These are phyloP conservation scores for Drosophila seguyi DNA, from an alignment of 1,140 invertebrate species.

Conservation along the genomic window DNA sequence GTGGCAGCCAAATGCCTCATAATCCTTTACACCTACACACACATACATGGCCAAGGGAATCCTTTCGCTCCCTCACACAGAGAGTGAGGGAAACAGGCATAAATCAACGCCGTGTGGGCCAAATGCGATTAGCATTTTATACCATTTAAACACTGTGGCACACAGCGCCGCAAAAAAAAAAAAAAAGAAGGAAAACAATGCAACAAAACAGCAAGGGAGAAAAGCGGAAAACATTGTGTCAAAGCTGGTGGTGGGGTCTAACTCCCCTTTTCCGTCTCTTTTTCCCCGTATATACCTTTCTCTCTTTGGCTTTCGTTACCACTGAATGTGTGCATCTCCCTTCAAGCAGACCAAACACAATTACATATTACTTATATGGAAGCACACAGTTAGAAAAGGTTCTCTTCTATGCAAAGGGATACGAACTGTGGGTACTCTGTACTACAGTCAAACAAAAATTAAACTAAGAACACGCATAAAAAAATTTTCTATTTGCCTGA, in stretches of 20 bases:
- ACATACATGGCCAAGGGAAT: slow-evolving; percentile 10
- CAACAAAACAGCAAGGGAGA: slow-evolving; percentile 52
- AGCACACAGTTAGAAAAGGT: slow-evolving; percentile 23
- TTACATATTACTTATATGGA: slow-evolving; percentile 33
- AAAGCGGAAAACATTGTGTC: slow-evolving; percentile 42
- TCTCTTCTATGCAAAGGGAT: background rate
- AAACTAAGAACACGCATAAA: no score
- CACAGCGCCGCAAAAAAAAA: slow-evolving; percentile 28
- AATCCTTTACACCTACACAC: slow-evolving; percentile 26
- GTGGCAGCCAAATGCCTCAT: slow-evolving; percentile 18
- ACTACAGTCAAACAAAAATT: no score
- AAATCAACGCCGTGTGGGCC: slow-evolving; percentile 59
- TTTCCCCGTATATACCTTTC: background rate
- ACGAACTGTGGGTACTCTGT: slow-evolving; percentile 14
- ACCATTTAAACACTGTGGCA: slow-evolving; percentile 65
- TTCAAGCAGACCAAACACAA: slow-evolving; percentile 46
- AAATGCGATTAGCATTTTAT: slow-evolving; percentile 84
- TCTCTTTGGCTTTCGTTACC: slow-evolving; percentile 5
- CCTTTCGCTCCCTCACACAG: slow-evolving; percentile 6
- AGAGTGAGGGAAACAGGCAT: slow-evolving; percentile 11
- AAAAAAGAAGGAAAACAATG: slow-evolving; percentile 28
- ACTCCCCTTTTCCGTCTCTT: background rate
- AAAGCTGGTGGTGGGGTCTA: slow-evolving; percentile 14
- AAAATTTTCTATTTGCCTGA: no score
- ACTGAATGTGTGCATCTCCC: slow-evolving; percentile 45